Evolutionary conservation across 2,797 vertebrate species (phyloP).

Genomic region (Sebastes minor): DNA sequence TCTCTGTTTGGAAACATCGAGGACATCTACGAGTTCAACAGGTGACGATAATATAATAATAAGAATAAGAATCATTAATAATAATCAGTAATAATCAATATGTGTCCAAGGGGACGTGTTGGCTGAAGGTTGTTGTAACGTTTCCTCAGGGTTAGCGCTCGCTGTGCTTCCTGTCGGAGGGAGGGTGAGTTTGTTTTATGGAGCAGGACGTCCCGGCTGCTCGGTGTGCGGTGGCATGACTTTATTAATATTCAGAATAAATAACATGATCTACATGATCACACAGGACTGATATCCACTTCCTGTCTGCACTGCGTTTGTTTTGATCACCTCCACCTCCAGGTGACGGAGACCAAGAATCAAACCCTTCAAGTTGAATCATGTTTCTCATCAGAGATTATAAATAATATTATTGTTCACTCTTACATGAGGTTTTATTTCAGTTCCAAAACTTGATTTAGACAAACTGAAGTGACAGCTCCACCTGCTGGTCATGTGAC

Average conservation of each 20-base stretch:
- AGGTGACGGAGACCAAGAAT: too few species aligned
- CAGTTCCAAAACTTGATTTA: not conserved
- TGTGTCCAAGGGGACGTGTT: not conserved
- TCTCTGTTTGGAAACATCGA: constrained; percentile 96
- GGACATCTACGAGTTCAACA: constrained; percentile 95
- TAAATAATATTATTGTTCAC: too few species aligned
- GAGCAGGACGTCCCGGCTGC: not conserved
- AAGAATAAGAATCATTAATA: not conserved
- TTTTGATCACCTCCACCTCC: too few species aligned
- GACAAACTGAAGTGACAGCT: not conserved
- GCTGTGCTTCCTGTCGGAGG: not conserved
- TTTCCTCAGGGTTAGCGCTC: not conserved
- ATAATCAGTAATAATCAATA: not conserved
- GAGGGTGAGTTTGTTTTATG: constrained; percentile 5
- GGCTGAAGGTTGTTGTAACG: not conserved
- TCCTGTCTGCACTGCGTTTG: too few species aligned
- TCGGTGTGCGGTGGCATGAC: too few species aligned
- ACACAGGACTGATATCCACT: too few species aligned
- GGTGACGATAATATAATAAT: constrained; percentile 75
- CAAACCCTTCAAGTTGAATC: too few species aligned
- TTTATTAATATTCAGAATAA: too few species aligned
- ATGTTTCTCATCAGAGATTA: too few species aligned
- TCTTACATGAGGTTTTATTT: too few species aligned
- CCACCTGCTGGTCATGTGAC: constrained; percentile 1
- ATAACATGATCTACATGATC: too few species aligned